phyloP scores from a whole-genome alignment of 1,140 invertebrate genomes.

The Dendroctonus valens region DNA sequence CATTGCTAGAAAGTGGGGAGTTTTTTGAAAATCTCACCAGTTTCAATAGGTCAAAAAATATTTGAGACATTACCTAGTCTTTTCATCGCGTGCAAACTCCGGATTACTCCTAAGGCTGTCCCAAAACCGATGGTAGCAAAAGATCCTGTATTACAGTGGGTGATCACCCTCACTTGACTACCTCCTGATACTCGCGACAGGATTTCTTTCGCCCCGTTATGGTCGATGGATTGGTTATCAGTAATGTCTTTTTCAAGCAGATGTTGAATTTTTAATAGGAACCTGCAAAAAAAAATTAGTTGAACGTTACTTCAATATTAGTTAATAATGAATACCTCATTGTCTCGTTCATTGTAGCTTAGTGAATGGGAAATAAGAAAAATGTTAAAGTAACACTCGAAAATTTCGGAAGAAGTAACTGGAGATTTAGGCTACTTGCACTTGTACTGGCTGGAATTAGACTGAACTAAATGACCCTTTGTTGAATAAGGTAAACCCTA shows the following conservation, averaged over 20 bases:
- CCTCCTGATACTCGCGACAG: conserved; percentile 57
- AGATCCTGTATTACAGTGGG: conserved; percentile 98
- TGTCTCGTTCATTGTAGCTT: too few species aligned
- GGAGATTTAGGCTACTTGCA: too few species aligned
- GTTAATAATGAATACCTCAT: too few species aligned
- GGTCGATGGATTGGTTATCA: conserved; percentile 84
- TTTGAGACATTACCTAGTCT: conserved; percentile 64
- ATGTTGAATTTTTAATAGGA: conserved; percentile 70
- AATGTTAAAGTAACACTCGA: too few species aligned
- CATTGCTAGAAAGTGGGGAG: too few species aligned
- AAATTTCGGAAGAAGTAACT: too few species aligned
- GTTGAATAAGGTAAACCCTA: too few species aligned
- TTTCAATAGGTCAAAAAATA: too few species aligned
- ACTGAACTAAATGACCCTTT: too few species aligned
- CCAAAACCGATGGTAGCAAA: conserved; percentile 96
- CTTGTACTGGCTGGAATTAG: too few species aligned
- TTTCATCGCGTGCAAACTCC: conserved; percentile 69
- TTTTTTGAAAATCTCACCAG: too few species aligned
- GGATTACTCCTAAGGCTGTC: conserved; percentile 93
- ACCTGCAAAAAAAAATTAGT: conserved; percentile 54
- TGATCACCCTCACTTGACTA: conserved; percentile 71
- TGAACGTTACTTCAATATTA: background rate
- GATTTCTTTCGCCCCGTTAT: conserved; percentile 77
- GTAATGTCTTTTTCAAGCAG: conserved; percentile 84
- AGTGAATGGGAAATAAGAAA: too few species aligned